Evolutionary conservation across 92 coral and sea anemone species (phyloP).

Genomic region (Porites lobata): DNA sequence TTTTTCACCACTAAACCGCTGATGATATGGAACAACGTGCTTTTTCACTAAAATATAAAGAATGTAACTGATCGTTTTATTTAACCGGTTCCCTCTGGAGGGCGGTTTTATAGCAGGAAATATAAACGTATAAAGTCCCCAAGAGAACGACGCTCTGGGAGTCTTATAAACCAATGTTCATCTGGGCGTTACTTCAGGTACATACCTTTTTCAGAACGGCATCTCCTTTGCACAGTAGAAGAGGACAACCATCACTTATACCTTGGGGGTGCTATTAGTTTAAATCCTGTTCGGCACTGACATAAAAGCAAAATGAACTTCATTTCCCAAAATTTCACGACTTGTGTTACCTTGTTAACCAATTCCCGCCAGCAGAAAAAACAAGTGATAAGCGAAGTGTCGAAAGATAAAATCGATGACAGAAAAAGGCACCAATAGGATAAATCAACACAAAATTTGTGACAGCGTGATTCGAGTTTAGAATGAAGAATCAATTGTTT

Average conservation of each 20-base stretch:
- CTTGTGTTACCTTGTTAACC: background rate
- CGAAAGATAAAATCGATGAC: slow-evolving; percentile 24
- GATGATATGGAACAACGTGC: too few relatives aligned
- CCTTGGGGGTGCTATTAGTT: background rate
- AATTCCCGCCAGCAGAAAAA: slow-evolving; percentile 31
- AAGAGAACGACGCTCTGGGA: too few relatives aligned
- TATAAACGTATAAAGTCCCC: too few relatives aligned
- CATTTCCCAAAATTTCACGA: background rate
- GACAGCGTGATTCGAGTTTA: slow-evolving; percentile 1
- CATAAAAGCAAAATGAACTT: background rate
- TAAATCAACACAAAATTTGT: slow-evolving; percentile 7
- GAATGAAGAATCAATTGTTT: background rate
- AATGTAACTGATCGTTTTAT: too few relatives aligned
- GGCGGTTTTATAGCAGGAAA: too few relatives aligned
- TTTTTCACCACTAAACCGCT: too few relatives aligned
- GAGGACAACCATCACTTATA: background rate
- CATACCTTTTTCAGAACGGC: background rate
- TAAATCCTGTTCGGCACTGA: background rate
- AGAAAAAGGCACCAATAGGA: slow-evolving; percentile 26
- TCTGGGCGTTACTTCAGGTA: background rate
- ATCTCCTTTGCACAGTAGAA: background rate
- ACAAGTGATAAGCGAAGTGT: background rate
- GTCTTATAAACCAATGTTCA: background rate
- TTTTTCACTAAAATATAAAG: too few relatives aligned
- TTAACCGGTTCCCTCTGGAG: too few relatives aligned